Evolutionary conservation across 2,113 vertebrate species (phyloP).

Genomic region (Caranx ignobilis): DNA sequence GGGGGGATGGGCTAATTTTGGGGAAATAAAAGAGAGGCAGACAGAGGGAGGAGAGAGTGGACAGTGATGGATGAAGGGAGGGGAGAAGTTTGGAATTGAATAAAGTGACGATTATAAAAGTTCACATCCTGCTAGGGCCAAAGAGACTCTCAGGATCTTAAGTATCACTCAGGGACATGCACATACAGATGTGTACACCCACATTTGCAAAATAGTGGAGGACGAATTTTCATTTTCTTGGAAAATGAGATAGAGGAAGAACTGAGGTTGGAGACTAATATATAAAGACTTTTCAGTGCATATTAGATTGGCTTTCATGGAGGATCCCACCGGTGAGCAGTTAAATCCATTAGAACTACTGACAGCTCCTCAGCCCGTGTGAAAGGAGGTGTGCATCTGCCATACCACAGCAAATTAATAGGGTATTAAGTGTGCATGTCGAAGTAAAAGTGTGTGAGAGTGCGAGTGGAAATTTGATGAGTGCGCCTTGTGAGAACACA

Average conservation of each 20-base stretch:
- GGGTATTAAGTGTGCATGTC: constrained; percentile 66
- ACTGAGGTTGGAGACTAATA: constrained; percentile 49
- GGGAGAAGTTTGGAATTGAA: constrained; percentile 58
- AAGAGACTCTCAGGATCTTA: constrained; percentile 13
- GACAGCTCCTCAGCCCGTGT: constrained; percentile 66
- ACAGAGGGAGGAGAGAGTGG: constrained; percentile 74
- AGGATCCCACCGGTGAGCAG: constrained; percentile 54
- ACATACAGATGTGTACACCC: background rate
- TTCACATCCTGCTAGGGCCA: constrained; percentile 19
- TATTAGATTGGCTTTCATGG: constrained; percentile 62
- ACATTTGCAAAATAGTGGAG: background rate
- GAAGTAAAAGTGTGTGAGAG: constrained; percentile 59
- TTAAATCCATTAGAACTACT: constrained; percentile 68
- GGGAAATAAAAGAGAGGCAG: constrained; percentile 73
- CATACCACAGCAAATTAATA: constrained; percentile 71
- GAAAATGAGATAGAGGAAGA: constrained; percentile 40
- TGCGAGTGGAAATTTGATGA: constrained; percentile 67
- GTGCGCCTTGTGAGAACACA: constrained; percentile 40
- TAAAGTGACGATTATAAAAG: constrained; percentile 63
- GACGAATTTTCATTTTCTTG: constrained; percentile 32
- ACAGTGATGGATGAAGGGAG: constrained; percentile 81
- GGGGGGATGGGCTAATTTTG: constrained; percentile 57
- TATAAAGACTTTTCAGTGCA: constrained; percentile 45
- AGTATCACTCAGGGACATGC: background rate
- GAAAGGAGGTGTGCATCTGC: constrained; percentile 71